Percentiles rank a stretch among this genome's conserved stretches.
phyloP scores from a whole-genome alignment of 2,888 invertebrate genomes.

The Latheticus oryzae region DNA sequence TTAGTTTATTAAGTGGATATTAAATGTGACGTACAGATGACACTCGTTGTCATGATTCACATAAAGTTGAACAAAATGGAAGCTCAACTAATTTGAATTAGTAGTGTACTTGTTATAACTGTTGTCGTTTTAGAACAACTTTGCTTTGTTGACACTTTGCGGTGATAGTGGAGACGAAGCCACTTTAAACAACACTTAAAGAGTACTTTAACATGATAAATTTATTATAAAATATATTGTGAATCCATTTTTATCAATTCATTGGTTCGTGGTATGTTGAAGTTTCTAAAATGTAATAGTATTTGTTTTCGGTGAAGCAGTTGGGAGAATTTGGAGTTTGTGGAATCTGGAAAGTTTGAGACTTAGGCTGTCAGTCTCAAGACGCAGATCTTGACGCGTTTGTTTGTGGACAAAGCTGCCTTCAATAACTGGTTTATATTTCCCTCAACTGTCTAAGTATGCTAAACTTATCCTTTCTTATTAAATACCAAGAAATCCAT shows the following conservation, averaged over 20 bases:
- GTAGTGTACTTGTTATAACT: constrained; percentile 43
- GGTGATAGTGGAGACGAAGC: constrained; percentile 38
- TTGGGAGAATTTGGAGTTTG: constrained; percentile 37
- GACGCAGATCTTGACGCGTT: constrained; percentile 38
- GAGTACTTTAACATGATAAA: constrained; percentile 18
- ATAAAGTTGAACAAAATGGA: constrained; percentile 39
- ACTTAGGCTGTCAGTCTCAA: constrained; percentile 39
- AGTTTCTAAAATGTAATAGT: constrained; percentile 36
- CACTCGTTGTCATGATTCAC: constrained; percentile 36
- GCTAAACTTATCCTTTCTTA: constrained; percentile 40
- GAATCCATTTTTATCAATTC: constrained; percentile 7
- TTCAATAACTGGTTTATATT: constrained; percentile 36
- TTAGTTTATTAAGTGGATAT: constrained; percentile 26
- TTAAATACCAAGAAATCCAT: constrained; percentile 38
- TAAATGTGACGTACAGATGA: constrained; percentile 40
- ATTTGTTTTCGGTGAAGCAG: constrained; percentile 36
- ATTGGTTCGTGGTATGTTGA: constrained; percentile 23
- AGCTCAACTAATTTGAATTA: constrained; percentile 43
- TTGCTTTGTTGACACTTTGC: constrained; percentile 40
- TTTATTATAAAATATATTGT: too few species aligned
- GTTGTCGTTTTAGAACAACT: constrained; percentile 41
- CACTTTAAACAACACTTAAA: constrained; percentile 38
- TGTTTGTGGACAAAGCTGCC: constrained; percentile 41
- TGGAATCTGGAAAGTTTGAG: constrained; percentile 40
- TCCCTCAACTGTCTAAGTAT: constrained; percentile 41